Base-by-base conservation (phyloP, 2,797 vertebrate genomes). In the Tamandua tetradactyla region DNA sequence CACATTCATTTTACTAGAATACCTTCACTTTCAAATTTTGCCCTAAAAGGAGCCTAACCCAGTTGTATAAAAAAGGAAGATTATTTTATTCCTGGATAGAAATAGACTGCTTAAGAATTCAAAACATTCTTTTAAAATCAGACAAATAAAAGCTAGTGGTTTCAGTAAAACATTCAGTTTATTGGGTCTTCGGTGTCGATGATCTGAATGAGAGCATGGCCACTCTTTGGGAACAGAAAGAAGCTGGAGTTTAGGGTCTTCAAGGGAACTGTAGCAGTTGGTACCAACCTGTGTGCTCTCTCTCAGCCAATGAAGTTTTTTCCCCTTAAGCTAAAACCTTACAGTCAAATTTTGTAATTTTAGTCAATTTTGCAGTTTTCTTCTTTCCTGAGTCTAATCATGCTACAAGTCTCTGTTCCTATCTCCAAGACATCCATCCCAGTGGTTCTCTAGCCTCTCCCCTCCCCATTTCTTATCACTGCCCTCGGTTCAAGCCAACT, bases 81-180 rank as follows among this genome's bases (percentile, higher is more conserved):
- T n/a, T 40, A 88, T 64, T 93, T 90, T 83, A 92, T 93, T 82
- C 37, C 55, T 87, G 55, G 52, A 13, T 3, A 80, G 42, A 94
- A 13, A 37, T 0, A 76, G 22, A 85, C 0, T 92, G n/a, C 42
- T 89, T 22, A 52, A 74, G 22, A 93, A 74, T 23, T 87, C 78
- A 68, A 59, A 66, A 71, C 27, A 86, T 37, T 72, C 37, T 87
- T 82, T 79, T 27, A 78, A 75, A 76, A 74, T 76, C 59, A 61
- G 52, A 81, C 17, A 88, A 78, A 62, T 14, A 76, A 69, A 76
- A 69, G 74, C 37, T 22, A 66, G n/a, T 61, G 47, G 79, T 86
- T 86, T 94, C 69, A 44, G 62, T 76, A 66, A 20, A 89, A 47
- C 30, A 40, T 52, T 71, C 44, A 44, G 64, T 35, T 89, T 35